Percentiles rank a stretch among this genome's conserved stretches.
phyloP scores from a whole-genome alignment of 1,140 invertebrate species.

The Pogonognathellus flavescens region DNA sequence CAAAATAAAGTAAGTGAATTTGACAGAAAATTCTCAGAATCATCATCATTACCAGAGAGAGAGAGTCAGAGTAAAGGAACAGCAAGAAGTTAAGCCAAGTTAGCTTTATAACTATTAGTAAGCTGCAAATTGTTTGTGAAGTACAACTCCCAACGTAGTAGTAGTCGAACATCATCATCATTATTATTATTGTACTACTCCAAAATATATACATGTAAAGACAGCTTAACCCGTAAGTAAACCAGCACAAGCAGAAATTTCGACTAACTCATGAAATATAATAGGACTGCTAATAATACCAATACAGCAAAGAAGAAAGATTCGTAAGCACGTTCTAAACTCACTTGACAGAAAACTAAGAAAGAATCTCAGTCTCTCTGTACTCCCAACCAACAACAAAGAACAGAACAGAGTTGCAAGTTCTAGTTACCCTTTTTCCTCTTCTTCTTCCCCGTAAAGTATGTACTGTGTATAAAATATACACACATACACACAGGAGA shows the following conservation, averaged over 20 bases:
- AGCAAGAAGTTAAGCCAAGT: too few relatives aligned
- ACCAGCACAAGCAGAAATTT: not conserved
- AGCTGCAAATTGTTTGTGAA: too few relatives aligned
- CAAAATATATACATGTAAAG: too few relatives aligned
- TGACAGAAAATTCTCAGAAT: slow-evolving; percentile 31
- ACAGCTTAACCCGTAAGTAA: not conserved
- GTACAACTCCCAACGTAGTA: too few relatives aligned
- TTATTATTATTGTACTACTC: too few relatives aligned
- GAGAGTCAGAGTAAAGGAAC: not conserved
- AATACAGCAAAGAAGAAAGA: not conserved
- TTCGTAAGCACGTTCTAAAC: slow-evolving; percentile 6
- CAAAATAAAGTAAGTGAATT: too few relatives aligned
- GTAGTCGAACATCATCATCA: too few relatives aligned
- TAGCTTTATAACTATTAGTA: too few relatives aligned
- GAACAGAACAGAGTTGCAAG: not conserved
- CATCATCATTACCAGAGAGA: slow-evolving; percentile 21
- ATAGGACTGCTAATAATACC: not conserved
- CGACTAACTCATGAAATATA: slow-evolving; percentile 1
- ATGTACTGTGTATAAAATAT: too few relatives aligned
- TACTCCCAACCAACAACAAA: not conserved
- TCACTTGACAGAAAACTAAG: slow-evolving; percentile 24
- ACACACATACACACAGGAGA: too few relatives aligned
- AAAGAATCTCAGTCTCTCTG: not conserved
- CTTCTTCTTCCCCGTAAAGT: too few relatives aligned
- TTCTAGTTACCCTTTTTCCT: not conserved